phyloP scores from a whole-genome alignment of 2,113 vertebrate genomes.

The Dipodomys merriami region DNA sequence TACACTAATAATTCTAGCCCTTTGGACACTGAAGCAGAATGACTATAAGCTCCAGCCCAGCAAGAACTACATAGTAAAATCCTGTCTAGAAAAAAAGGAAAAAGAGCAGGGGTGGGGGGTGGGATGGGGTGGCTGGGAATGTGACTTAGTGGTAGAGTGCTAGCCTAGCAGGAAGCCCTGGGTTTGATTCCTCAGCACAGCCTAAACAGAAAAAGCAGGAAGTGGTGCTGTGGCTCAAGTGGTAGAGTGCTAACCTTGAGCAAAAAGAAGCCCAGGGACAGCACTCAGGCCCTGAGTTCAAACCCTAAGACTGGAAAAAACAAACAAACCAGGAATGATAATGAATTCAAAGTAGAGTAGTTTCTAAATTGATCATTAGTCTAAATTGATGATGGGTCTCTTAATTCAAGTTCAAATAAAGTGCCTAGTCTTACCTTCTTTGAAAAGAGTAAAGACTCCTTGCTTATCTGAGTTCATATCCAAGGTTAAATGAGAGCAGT shows the following conservation, averaged over 20 bases:
- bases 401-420: slow-evolving; percentile 8
- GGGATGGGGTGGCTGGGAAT: no score
- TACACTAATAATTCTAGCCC: not conserved
- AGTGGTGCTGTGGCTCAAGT: no score
- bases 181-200: no score
- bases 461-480: slow-evolving; percentile 80
- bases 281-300: no score
- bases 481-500: slow-evolving; percentile 85
- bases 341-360: not conserved
- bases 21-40: not conserved
- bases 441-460: slow-evolving; percentile 81
- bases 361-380: slow-evolving; percentile 37
- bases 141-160: no score
- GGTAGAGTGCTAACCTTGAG: no score
- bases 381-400: not conserved
- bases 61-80: not conserved
- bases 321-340: not conserved
- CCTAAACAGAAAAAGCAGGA: no score
- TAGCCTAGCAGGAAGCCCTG: no score
- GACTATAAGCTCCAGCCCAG: not conserved
- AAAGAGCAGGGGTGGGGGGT: not conserved
- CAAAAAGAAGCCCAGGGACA: no score
- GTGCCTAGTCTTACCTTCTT: slow-evolving; percentile 72
- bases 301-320: no score
- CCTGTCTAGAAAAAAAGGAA: not conserved